A percentile compares a stretch with the other conserved stretches of the same genome.
phyloP scores from a whole-genome alignment of 1,140 invertebrate species.

The Lerema accius region DNA sequence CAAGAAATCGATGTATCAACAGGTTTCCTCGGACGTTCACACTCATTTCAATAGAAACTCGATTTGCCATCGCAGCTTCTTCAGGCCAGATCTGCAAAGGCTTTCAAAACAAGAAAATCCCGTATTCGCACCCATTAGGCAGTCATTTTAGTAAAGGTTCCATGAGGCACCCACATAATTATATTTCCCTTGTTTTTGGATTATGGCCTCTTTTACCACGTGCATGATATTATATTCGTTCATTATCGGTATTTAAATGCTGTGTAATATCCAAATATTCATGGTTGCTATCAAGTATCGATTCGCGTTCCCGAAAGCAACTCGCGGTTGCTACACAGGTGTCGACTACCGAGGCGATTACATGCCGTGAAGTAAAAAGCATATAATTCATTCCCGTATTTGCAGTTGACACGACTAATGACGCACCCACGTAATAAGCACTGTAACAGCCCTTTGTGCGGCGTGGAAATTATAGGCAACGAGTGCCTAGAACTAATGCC shows the following conservation, averaged over 20 bases:
- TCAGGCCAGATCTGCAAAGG: constrained; percentile 14
- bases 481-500: constrained; percentile 42
- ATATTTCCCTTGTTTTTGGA: no score
- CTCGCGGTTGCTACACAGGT: background rate
- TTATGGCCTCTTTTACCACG: no score
- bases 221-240: no score
- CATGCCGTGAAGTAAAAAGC: constrained; percentile 20
- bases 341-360: constrained; percentile 4
- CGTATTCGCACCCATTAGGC: constrained; percentile 10
- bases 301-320: background rate
- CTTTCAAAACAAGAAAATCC: constrained; percentile 27
- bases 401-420: constrained; percentile 34
- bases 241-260: background rate
- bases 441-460: constrained; percentile 43
- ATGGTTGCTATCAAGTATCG: background rate
- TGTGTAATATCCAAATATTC: background rate
- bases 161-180: background rate
- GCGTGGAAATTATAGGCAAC: constrained; percentile 45
- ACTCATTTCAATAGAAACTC: constrained; percentile 33
- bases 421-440: constrained; percentile 36
- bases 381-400: constrained; percentile 33
- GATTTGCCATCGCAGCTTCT: constrained; percentile 24
- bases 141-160: no score
- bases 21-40: constrained; percentile 28
- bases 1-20: constrained; percentile 14